These are phyloP conservation scores for Manduca sexta DNA, from an alignment of 1,140 invertebrate genomes.

Conservation along the genomic window DNA sequence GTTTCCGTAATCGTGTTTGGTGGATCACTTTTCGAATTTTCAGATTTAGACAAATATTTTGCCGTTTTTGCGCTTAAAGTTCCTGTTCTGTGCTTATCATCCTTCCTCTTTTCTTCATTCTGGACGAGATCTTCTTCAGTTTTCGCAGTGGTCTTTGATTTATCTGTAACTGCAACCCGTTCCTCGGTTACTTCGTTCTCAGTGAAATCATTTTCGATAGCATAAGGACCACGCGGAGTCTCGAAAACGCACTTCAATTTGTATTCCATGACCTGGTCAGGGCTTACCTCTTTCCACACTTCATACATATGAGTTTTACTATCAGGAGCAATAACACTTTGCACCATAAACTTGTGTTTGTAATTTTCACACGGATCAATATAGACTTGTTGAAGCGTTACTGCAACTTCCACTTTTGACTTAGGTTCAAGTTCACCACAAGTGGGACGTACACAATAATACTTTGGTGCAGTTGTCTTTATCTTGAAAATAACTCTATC, in stretches of 20 bases:
- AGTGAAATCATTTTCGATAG: slow-evolving; percentile 45
- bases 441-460: slow-evolving; percentile 99
- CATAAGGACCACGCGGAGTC: slow-evolving; percentile 76
- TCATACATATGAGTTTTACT: slow-evolving; percentile 82
- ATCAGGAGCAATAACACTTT: slow-evolving; percentile 90
- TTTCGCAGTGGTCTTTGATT: slow-evolving; percentile 43
- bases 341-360: slow-evolving; percentile 99
- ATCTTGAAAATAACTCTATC: slow-evolving; percentile 97
- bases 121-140: slow-evolving; percentile 48
- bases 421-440: slow-evolving; percentile 90
- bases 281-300: slow-evolving; percentile 91
- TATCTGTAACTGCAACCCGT: slow-evolving; percentile 41
- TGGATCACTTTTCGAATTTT: slow-evolving; percentile 73
- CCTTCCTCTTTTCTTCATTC: slow-evolving; percentile 45
- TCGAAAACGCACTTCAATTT: slow-evolving; percentile 97
- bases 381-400: slow-evolving; percentile 96
- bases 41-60: too few relatives aligned
- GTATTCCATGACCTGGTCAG: slow-evolving; percentile 91
- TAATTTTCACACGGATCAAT: slow-evolving; percentile 95
- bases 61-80: slow-evolving; percentile 44
- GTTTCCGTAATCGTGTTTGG: slow-evolving; percentile 82
- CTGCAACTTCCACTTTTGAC: slow-evolving; percentile 86
- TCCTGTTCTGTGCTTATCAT: slow-evolving; percentile 39
- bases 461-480: slow-evolving; percentile 99
- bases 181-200: slow-evolving; percentile 55